Conservation (phyloP, 92 coral and sea anemone genomes). For the Epizoanthus fatuus region DNA sequence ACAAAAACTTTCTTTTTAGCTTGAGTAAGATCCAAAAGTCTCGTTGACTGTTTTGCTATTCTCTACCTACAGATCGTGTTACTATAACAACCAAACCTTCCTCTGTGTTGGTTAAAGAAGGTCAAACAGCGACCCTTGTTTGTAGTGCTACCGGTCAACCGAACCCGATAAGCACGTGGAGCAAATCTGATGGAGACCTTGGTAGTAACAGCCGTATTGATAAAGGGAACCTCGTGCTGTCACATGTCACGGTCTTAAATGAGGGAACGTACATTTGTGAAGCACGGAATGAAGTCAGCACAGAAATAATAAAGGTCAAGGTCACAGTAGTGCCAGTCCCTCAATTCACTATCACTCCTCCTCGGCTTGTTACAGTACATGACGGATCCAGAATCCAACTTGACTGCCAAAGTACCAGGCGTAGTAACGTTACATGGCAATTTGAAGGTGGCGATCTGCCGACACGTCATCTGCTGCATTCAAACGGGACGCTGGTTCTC, state of each 20-base stretch:
- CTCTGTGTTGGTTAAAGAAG: not conserved
- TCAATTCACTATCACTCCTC: too few relatives aligned
- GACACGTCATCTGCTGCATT: not conserved
- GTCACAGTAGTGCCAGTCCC: too few relatives aligned
- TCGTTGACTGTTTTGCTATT: too few relatives aligned
- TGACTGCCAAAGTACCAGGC: too few relatives aligned
- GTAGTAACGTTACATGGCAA: too few relatives aligned
- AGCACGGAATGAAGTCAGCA: not conserved
- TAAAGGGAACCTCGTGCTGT: not conserved
- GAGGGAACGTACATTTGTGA: not conserved
- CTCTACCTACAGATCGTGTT: not conserved
- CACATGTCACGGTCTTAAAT: too few relatives aligned
- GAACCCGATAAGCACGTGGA: not conserved
- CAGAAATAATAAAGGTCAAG: not conserved
- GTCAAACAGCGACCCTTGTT: not conserved
- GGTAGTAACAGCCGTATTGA: not conserved
- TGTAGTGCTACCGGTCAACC: not conserved
- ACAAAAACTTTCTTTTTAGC: too few relatives aligned
- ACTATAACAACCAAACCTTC: too few relatives aligned
- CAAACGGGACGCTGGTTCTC: slow-evolving; percentile 5
- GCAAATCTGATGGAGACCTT: not conserved
- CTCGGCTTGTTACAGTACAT: not conserved
- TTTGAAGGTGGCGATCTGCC: not conserved
- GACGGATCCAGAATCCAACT: not conserved
- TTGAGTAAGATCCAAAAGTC: too few relatives aligned